phyloP scores from a whole-genome alignment of 1,140 invertebrate species.

The Drosophila simulans region DNA sequence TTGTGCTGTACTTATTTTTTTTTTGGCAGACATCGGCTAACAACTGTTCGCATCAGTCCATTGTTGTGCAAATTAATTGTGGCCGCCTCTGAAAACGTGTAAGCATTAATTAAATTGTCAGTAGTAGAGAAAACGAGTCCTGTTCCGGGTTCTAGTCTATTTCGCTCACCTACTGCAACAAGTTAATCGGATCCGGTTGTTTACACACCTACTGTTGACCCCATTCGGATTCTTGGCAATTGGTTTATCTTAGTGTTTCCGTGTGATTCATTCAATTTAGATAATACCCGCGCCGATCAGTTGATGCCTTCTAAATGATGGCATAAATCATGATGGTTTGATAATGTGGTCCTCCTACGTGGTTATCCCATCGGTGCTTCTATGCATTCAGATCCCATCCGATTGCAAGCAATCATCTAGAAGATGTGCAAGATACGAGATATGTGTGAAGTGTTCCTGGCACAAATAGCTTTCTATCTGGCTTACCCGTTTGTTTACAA shows the following conservation, averaged over 20 bases:
- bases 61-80: slow-evolving; percentile 72
- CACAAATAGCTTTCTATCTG: background rate
- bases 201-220: slow-evolving; percentile 7
- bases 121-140: slow-evolving; percentile 17
- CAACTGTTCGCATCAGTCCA: slow-evolving; percentile 82
- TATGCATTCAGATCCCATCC: background rate
- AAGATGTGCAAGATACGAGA: background rate
- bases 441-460: background rate
- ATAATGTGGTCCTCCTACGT: too few relatives aligned
- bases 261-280: background rate
- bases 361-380: too few relatives aligned
- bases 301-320: background rate
- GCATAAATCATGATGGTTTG: background rate
- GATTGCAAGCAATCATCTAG: background rate
- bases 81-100: slow-evolving; percentile 10
- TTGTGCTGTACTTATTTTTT: slow-evolving; percentile 23
- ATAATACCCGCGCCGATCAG: background rate
- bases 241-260: background rate
- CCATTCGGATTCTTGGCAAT: slow-evolving; percentile 22
- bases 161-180: slow-evolving; percentile 8
- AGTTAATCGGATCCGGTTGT: slow-evolving; percentile 24
- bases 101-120: slow-evolving; percentile 53
- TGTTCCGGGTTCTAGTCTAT: slow-evolving; percentile 16
- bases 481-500: slow-evolving; percentile 6
- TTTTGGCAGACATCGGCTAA: slow-evolving; percentile 76